Base-by-base conservation (phyloP, 1,140 invertebrate genomes). In the Mamestra configurata region DNA sequence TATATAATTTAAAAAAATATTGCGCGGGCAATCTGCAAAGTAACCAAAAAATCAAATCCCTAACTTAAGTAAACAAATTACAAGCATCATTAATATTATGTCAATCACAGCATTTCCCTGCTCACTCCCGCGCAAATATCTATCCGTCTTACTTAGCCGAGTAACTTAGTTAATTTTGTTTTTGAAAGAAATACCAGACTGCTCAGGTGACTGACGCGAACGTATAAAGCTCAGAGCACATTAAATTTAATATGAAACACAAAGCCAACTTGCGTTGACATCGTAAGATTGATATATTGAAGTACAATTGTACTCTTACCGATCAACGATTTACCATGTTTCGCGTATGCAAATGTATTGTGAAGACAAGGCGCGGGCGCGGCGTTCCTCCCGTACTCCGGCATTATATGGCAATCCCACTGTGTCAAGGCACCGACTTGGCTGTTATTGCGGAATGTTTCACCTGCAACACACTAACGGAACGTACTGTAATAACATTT, bases 401-500 rank as follows among this genome's bases (percentile, higher is more conserved):
- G 57, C 73, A 76, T 76, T 76, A 77, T 43, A 76, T 76, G 81
- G 79, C 81, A 85, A 85, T 81, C 79, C 79, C 73, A 79, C 76
- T 85, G 81, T 81, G 77, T 79, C 70, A 77, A 77, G 76, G 68
- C 61, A 80, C 78, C 77, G 79, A 82, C 72, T 80, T 72, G 84
- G 18, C 81, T 79, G 81, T 85, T 85, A 85, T 85, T 83, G 86
- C 82, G 77, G 80, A 87, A 88, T 91, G 90, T 92, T 92, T 92
- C 89, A 89, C 86, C 86, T 88, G 87, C 88, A 90, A 76, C 61
- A 88, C 89, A 88, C 90, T 86, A 82, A 61, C 71, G 68, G 24
- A 84, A 87, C 85, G 86, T 89, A 87, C 87, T 88, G 86, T 91
- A 91, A 92, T 90, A 93, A 92, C 88, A 93, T 93, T 92, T 93